These are phyloP conservation scores for Sminthurinus signatus DNA, from an alignment of 1,140 invertebrate genomes.

Conservation along the genomic window DNA sequence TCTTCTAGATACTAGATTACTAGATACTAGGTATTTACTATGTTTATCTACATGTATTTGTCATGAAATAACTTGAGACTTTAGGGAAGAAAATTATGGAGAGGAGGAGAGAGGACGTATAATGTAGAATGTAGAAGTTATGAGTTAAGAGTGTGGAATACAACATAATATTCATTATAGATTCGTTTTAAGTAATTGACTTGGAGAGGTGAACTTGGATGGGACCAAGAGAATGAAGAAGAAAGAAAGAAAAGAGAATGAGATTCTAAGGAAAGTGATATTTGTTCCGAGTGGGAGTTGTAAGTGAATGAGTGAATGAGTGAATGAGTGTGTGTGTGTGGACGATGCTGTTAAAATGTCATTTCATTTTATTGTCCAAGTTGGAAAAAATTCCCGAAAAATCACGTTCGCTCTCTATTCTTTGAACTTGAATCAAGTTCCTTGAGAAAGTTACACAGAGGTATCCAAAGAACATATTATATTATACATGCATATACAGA, in stretches of 20 bases:
- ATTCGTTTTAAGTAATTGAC: background rate
- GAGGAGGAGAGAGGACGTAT: background rate
- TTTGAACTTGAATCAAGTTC: background rate
- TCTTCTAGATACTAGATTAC: too few relatives aligned
- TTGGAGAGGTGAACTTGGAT: background rate
- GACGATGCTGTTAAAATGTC: conserved; percentile 24
- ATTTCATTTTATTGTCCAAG: conserved; percentile 27
- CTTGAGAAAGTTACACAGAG: background rate
- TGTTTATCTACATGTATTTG: too few relatives aligned
- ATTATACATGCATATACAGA: too few relatives aligned
- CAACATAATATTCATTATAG: too few relatives aligned
- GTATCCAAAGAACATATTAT: too few relatives aligned
- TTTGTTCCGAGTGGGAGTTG: conserved; percentile 18
- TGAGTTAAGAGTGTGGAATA: too few relatives aligned
- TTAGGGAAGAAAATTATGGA: background rate
- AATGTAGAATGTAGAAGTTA: background rate
- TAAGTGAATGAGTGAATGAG: background rate
- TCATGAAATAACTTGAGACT: too few relatives aligned
- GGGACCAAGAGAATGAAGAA: background rate
- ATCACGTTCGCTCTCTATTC: conserved; percentile 5
- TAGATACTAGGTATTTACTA: too few relatives aligned
- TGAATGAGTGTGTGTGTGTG: background rate
- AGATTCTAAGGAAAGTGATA: conserved; percentile 26
- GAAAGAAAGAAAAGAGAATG: background rate
- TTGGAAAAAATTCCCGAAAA: conserved; percentile 24